Percentiles rank a stretch among this genome's conserved stretches.
Evolutionary conservation across 1,140 invertebrate genomes (phyloP).

Genomic region (Drosophila willistoni): DNA sequence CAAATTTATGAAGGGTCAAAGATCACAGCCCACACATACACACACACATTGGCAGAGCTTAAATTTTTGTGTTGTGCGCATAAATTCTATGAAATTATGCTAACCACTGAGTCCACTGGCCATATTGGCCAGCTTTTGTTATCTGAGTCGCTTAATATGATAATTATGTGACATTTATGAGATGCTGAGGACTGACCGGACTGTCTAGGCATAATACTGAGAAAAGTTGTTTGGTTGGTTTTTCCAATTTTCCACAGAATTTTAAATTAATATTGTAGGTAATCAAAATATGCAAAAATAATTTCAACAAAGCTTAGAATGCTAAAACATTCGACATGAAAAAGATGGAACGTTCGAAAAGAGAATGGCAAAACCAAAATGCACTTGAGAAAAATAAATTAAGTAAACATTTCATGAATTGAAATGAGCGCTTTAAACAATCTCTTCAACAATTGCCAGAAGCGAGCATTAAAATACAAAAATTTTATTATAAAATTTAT

Average conservation of each 20-base stretch:
- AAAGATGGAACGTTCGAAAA: not conserved
- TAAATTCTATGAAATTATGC: conserved; percentile 43
- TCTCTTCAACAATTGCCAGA: conserved; percentile 3
- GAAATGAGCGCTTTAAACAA: conserved; percentile 5
- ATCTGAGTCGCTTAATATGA: conserved; percentile 14
- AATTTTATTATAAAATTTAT: conserved; percentile 1
- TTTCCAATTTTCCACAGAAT: not conserved
- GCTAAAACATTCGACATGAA: conserved; percentile 3
- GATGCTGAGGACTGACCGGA: not conserved
- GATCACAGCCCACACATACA: not conserved
- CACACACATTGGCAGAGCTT: not conserved
- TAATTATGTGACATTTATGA: conserved; percentile 19
- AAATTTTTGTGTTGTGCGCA: conserved; percentile 32
- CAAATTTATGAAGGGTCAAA: conserved; percentile 1
- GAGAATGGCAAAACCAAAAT: not conserved
- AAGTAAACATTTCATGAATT: conserved; percentile 10
- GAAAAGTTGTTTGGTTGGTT: not conserved
- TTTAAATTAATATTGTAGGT: not conserved
- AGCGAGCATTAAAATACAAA: not conserved
- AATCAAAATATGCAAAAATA: conserved; percentile 19
- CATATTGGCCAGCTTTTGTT: conserved; percentile 25
- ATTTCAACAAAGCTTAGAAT: not conserved
- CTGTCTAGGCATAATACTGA: not conserved
- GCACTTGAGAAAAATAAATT: conserved; percentile 14
- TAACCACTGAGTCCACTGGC: conserved; percentile 1